Evolutionary conservation across 2,888 invertebrate species (phyloP), one percentile per base, ranked within the genome.

Genomic region (Nebria brevicollis): DNA sequence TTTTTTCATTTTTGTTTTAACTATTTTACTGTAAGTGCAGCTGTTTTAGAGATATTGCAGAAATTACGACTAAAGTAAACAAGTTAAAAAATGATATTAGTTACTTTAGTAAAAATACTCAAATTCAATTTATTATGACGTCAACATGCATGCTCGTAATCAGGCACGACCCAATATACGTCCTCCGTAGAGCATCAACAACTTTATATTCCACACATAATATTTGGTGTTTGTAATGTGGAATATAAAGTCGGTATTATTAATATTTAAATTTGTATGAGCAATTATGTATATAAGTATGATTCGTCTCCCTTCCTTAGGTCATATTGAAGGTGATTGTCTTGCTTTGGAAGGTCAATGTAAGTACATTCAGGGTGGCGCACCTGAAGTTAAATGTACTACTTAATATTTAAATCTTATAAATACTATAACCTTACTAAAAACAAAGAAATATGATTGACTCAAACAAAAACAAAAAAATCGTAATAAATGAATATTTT

Each of bases 311-410:
- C 54, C 54, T 54, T 54, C 54, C 54, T 54, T 54, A 54, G 54
- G 54, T 54, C 54, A 54, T 54, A 54, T 54, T 54, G 54, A 54
- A 54, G 54, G 54, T 54, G 54, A 54, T 54, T 54, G 54, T 54
- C 54, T 54, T 54, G 13, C 13, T 54, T 54, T 54, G 8, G 54
- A 54, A 54, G 54, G 54, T 54, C 54, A 54, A 11, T 54, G 54
- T 54, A 34, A 5, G 34, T 34, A 54, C 1, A 13, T 8, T 54
- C 54, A 54, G 54, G 54, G 54, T 54, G 54, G 54, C 54, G 54
- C 54, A 34, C 34, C 34, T 34, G 34, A 34, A 34, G 34, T 34
- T 34, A 34, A 34, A 34, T 11, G 54, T 13, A 54, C 13, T 11
- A 54, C 54, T 54, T 11, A 54, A 54, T 54, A 54, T 54, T 54